A percentile compares a stretch with the other conserved stretches of the same genome.
These are phyloP conservation scores for Rhodeus uyekii DNA, from an alignment of 2,797 vertebrate species.

Conservation along the genomic window DNA sequence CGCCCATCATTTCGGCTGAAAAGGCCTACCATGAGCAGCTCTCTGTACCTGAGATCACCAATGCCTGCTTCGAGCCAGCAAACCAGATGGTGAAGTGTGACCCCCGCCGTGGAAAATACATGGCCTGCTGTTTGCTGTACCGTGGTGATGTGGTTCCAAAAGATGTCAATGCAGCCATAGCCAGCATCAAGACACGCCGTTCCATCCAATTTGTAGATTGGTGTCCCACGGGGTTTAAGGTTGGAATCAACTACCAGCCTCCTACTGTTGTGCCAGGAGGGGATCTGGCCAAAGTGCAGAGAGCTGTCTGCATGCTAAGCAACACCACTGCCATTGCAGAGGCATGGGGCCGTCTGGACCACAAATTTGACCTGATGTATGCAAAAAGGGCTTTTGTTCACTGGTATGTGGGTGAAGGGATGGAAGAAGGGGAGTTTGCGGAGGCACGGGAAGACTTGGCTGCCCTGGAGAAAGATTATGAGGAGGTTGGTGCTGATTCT, in stretches of 20 bases:
- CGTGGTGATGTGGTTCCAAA: conserved; percentile 79
- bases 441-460: conserved; percentile 78
- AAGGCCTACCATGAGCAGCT: conserved; percentile 62
- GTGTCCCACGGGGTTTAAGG: conserved; percentile 51
- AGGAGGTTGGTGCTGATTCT: conserved; percentile 69
- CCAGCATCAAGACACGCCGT: conserved; percentile 79
- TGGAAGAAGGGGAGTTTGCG: conserved; percentile 80
- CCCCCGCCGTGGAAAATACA: conserved; percentile 64
- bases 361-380: conserved; percentile 75
- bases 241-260: conserved; percentile 69
- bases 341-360: conserved; percentile 69
- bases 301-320: conserved; percentile 79
- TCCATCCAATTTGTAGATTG: conserved; percentile 48
- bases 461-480: conserved; percentile 72
- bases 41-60: conserved; percentile 62
- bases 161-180: conserved; percentile 79
- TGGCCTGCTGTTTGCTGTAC: conserved; percentile 60
- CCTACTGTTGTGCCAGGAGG: conserved; percentile 73
- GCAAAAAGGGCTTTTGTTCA: conserved; percentile 72
- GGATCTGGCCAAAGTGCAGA: conserved; percentile 77
- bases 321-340: conserved; percentile 64
- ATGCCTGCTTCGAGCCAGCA: conserved; percentile 63
- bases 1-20: conserved; percentile 68
- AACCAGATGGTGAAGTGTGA: conserved; percentile 68
- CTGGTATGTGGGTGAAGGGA: conserved; percentile 73